These are phyloP conservation scores for Drosophila ercepeae DNA, from an alignment of 1,140 invertebrate species.

Conservation along the genomic window DNA sequence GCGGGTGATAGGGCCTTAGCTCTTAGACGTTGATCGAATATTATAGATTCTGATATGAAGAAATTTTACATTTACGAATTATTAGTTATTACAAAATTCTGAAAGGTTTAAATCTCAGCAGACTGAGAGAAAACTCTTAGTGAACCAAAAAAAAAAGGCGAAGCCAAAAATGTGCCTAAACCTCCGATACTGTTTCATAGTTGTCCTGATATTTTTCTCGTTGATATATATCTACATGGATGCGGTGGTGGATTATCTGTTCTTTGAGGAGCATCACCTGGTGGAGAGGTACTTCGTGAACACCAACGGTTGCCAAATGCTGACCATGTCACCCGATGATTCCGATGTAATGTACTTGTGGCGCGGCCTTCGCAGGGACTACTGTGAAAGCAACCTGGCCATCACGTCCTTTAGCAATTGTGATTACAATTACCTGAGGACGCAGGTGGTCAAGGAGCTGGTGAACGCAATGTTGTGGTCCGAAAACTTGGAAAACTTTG, in stretches of 20 bases:
- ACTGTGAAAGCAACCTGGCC: neutral
- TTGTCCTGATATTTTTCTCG: neutral
- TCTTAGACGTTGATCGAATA: neutral
- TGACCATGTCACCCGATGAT: neutral
- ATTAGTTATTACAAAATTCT: neutral
- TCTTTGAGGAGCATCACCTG: conserved; percentile 1
- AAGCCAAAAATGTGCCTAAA: conserved; percentile 1
- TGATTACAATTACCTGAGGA: conserved; percentile 15
- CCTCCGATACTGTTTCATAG: conserved; percentile 4
- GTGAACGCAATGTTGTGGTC: neutral
- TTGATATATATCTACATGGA: conserved; percentile 14
- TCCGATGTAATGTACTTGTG: neutral
- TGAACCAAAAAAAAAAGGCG: too few relatives aligned
- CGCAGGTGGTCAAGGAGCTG: neutral
- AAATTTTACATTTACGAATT: too few relatives aligned
- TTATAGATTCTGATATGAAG: too few relatives aligned
- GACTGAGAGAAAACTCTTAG: neutral
- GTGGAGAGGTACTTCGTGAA: conserved; percentile 9
- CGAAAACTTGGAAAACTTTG: neutral
- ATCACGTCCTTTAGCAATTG: neutral
- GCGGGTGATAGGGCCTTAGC: neutral
- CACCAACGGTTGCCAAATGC: conserved; percentile 26
- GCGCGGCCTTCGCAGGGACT: neutral
- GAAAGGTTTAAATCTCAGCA: neutral
- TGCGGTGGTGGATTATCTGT: neutral